These are phyloP conservation scores for Phyllopteryx taeniolatus DNA, from an alignment of 2,113 vertebrate genomes.

Conservation along the genomic window DNA sequence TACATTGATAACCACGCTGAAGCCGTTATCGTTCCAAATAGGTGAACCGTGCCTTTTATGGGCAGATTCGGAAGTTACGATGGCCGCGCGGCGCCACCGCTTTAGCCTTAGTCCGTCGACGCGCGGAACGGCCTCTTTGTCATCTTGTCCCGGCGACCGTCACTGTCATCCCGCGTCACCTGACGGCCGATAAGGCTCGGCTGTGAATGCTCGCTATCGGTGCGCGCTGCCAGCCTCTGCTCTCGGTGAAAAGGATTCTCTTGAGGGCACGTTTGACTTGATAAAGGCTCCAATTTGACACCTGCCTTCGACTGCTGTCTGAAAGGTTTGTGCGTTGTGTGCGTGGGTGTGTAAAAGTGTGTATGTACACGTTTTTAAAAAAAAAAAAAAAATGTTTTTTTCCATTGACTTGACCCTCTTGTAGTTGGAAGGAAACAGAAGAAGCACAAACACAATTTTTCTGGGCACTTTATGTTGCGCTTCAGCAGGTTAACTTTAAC, in stretches of 20 bases:
- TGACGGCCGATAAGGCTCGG: constrained; percentile 44
- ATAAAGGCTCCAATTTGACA: constrained; percentile 58
- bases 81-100: neutral
- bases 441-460: constrained; percentile 29
- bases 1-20: too few species aligned
- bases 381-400: constrained; percentile 37
- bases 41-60: too few species aligned
- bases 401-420: constrained; percentile 61
- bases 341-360: constrained; percentile 31
- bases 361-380: constrained; percentile 33
- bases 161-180: constrained; percentile 61
- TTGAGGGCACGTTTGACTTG: constrained; percentile 63
- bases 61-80: neutral
- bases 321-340: constrained; percentile 34
- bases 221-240: constrained; percentile 43
- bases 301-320: constrained; percentile 54
- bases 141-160: constrained; percentile 38
- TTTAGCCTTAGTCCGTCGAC: constrained; percentile 1
- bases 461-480: constrained; percentile 57
- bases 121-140: constrained; percentile 18
- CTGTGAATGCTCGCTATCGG: constrained; percentile 47
- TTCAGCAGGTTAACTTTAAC: constrained; percentile 70
- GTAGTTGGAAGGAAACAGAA: constrained; percentile 62
- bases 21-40: neutral
- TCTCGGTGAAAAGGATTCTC: constrained; percentile 68